Conservation (phyloP, 2,888 invertebrate species). For the Lasioglossum morio region DNA sequence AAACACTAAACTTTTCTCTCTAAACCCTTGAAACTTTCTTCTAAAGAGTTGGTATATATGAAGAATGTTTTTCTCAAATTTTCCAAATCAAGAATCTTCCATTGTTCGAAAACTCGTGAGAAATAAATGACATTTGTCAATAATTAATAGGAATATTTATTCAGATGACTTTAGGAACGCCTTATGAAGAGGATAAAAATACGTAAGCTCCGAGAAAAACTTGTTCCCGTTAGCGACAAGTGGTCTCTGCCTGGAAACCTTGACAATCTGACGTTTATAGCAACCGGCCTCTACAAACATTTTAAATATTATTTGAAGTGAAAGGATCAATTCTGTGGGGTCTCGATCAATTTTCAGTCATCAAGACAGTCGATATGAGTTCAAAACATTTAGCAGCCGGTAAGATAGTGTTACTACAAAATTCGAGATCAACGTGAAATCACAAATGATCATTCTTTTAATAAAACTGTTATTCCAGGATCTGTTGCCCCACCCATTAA, state of each 20-base stretch:
- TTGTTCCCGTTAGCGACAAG: neutral
- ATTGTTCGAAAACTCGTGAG: neutral
- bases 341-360: neutral
- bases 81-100: neutral
- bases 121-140: neutral
- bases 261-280: slow-evolving; percentile 48
- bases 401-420: slow-evolving; percentile 52
- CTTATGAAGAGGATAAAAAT: neutral
- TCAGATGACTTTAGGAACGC: slow-evolving; percentile 18
- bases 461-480: slow-evolving; percentile 85
- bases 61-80: slow-evolving; percentile 8
- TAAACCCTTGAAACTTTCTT: neutral
- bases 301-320: neutral
- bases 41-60: neutral
- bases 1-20: neutral
- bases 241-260: slow-evolving; percentile 26
- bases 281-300: slow-evolving; percentile 2
- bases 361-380: slow-evolving; percentile 63
- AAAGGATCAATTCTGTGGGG: neutral
- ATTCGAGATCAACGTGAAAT: neutral
- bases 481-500: slow-evolving; percentile 88
- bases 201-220: neutral
- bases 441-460: neutral
- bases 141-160: neutral
- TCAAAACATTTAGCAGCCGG: slow-evolving; percentile 75